These are phyloP conservation scores for Linepithema humile DNA, from an alignment of 1,140 invertebrate species.

Conservation along the genomic window DNA sequence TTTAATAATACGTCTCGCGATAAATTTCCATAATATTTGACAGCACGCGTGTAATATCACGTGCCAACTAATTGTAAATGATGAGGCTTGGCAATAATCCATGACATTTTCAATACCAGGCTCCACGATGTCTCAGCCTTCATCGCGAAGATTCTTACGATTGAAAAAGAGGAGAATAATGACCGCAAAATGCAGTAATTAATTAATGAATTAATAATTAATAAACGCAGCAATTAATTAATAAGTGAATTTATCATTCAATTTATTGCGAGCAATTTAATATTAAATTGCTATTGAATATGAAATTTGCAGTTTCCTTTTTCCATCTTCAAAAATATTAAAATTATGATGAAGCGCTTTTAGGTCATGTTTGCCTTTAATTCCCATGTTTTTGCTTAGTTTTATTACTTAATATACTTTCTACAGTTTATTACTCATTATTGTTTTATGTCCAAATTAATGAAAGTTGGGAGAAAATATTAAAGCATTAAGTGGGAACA, in stretches of 20 bases:
- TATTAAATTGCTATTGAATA: neutral
- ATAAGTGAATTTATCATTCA: neutral
- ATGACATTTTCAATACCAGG: neutral
- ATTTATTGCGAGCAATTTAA: neutral
- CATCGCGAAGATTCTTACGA: neutral
- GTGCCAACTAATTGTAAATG: conserved; percentile 14
- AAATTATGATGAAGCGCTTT: neutral
- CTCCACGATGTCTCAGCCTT: neutral
- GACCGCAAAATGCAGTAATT: neutral
- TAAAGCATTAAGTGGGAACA: neutral
- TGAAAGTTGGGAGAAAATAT: neutral
- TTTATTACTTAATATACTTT: neutral
- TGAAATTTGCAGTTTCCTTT: neutral
- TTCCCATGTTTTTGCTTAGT: neutral
- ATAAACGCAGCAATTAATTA: no score
- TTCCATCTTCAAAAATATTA: neutral
- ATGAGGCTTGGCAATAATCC: conserved; percentile 52
- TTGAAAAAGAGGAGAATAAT: neutral
- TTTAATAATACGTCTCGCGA: neutral
- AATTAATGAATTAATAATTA: no score
- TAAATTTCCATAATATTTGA: neutral
- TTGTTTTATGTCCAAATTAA: neutral
- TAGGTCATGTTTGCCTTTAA: neutral
- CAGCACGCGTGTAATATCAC: neutral
- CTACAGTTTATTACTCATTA: neutral